Evolutionary conservation across 2,888 invertebrate genomes (phyloP), one percentile per base, ranked within the genome.

Genomic region (Luffia ferchaultella): DNA sequence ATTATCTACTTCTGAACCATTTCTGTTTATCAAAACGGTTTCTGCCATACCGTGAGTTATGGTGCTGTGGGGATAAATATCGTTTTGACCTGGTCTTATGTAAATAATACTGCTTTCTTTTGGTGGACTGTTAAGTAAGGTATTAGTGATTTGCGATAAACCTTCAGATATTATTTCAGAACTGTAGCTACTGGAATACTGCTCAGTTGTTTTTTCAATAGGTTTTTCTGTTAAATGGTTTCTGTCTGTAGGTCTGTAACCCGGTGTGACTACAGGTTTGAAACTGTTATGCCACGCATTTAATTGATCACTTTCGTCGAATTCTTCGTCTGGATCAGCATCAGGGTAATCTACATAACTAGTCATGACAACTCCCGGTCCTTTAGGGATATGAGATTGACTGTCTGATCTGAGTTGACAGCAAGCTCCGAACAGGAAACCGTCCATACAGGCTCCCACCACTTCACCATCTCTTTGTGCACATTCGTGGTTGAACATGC

Each of bases 401-500:
- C 76, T 79, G 56, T 80, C 78, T 1, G 85, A 63, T 74, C 75
- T 57, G 19, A 95, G 85, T 62, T 92, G 91, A 64, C 96, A 96
- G 70, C 96, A 96, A 0, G 96, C 93, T 1, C 96, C 96, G 62
- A 95, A 95, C n/a, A 94, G 85, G 68, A 94, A 94, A 0, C 96
- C 94, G 63, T 96, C 95, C 91, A 95, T 93, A 65, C 96, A 96
- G 0, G 95, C 91, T 0, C 95, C 95, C 0, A 96, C 93, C 57
- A 95, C 91, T 65, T 91, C 89, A 0, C 96, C 96, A 0, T 88
- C 89, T 55, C 93, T 83, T 59, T 90, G 90, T 1, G 86, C 85
- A 67, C 96, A 96, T 67, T 96, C 95, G 64, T 94, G 93, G 76
- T 96, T 95, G 83, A 96, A 96, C 96, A 96, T 96, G 74, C 96